phyloP scores from a whole-genome alignment of 2,888 invertebrate genomes.

The Gastracanthus pulcherrimus region DNA sequence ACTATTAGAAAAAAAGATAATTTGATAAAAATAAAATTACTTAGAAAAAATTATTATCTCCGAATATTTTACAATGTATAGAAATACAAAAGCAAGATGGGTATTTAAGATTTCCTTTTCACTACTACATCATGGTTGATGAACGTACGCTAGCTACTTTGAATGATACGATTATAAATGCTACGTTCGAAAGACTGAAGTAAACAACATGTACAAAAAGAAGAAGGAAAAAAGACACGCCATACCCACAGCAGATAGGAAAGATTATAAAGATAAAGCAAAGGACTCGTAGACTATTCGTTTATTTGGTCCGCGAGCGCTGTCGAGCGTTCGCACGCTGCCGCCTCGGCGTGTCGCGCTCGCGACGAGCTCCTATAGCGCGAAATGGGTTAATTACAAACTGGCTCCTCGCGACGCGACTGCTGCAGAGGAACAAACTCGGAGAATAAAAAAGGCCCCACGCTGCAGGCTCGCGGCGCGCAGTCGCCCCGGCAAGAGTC shows the following conservation, averaged over 20 bases:
- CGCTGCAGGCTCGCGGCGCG: neutral
- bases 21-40: too few species aligned
- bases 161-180: neutral
- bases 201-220: neutral
- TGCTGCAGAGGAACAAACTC: too few species aligned
- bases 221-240: neutral
- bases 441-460: neutral
- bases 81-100: too few species aligned
- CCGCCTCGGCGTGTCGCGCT: neutral
- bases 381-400: constrained; percentile 34
- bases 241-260: too few species aligned
- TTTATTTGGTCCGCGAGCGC: neutral
- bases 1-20: too few species aligned
- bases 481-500: neutral
- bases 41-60: too few species aligned
- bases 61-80: too few species aligned
- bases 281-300: neutral
- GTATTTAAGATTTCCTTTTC: too few species aligned
- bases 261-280: neutral
- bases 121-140: too few species aligned
- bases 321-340: neutral
- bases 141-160: too few species aligned
- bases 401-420: neutral
- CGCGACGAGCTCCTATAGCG: neutral
- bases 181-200: neutral